phyloP scores from a whole-genome alignment of 2,888 invertebrate species.

The Chamaedrilus cognettii region DNA sequence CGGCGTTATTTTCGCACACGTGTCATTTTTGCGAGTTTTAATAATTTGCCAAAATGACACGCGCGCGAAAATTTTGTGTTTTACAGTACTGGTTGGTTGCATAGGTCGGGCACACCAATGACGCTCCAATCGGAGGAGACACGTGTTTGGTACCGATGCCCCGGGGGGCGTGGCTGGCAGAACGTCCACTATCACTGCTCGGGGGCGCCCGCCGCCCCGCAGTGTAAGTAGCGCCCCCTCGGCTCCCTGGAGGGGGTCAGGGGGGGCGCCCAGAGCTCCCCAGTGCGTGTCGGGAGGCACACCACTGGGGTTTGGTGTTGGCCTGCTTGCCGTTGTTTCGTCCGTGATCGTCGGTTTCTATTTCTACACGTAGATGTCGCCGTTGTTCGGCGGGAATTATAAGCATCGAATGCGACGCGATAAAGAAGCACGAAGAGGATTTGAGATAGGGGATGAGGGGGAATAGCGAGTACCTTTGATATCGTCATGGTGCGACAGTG shows the following conservation, averaged over 20 bases:
- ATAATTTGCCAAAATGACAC: too few species aligned
- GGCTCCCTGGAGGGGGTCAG: too few species aligned
- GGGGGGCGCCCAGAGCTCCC: slow-evolving; percentile 45
- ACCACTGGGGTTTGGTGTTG: not conserved
- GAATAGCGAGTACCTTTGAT: too few species aligned
- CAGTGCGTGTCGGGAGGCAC: slow-evolving; percentile 9
- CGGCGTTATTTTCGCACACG: too few species aligned
- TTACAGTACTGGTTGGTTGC: slow-evolving; percentile 11
- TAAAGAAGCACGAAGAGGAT: too few species aligned
- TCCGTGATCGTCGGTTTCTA: not conserved
- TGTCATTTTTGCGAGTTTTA: too few species aligned
- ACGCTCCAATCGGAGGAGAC: slow-evolving; percentile 98
- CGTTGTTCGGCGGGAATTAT: too few species aligned
- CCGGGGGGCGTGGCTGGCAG: slow-evolving; percentile 99
- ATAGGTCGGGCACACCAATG: slow-evolving; percentile 67
- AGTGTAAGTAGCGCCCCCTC: slow-evolving; percentile 22
- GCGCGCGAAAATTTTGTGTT: too few species aligned
- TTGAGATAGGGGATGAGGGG: too few species aligned
- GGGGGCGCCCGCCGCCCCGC: slow-evolving; percentile 45
- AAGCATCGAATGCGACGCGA: too few species aligned
- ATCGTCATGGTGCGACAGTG: too few species aligned
- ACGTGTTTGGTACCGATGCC: slow-evolving; percentile 98
- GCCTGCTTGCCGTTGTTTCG: not conserved
- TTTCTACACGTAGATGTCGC: too few species aligned
- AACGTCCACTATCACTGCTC: slow-evolving; percentile 99